Percentiles rank a stretch among this genome's conserved stretches.
Conservation (phyloP, 1,140 invertebrate genomes). For the Drosophila orosa region DNA sequence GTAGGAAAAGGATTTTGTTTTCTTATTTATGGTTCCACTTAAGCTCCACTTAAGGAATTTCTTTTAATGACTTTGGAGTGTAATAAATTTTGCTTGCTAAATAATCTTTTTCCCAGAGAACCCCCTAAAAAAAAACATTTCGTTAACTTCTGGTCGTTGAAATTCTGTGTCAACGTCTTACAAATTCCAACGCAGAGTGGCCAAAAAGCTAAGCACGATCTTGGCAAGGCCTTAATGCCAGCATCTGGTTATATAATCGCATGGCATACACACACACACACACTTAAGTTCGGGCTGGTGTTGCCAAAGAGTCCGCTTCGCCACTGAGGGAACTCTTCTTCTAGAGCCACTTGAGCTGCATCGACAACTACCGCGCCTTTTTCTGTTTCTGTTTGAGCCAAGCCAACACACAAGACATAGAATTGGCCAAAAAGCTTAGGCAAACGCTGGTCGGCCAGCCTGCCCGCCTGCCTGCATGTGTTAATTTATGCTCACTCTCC, state of each 20-base stretch:
- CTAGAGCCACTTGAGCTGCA: constrained; percentile 41
- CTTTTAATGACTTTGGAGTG: background rate
- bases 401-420: constrained; percentile 38
- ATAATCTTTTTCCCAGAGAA: background rate
- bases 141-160: constrained; percentile 15
- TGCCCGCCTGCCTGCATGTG: constrained; percentile 33
- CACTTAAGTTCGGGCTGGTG: constrained; percentile 28
- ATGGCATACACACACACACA: constrained; percentile 37
- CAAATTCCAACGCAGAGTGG: constrained; percentile 33
- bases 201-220: constrained; percentile 35
- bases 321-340: constrained; percentile 53
- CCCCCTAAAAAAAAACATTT: constrained; percentile 4
- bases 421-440: constrained; percentile 49
- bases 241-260: constrained; percentile 68
- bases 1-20: constrained; percentile 4
- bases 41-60: background rate
- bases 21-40: constrained; percentile 11
- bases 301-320: constrained; percentile 53
- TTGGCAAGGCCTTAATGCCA: constrained; percentile 63
- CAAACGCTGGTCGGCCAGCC: constrained; percentile 10
- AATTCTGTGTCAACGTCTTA: constrained; percentile 49
- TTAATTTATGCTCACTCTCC: constrained; percentile 47
- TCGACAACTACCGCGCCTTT: constrained; percentile 51
- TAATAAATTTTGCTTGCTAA: background rate
- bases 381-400: constrained; percentile 61